Conservation (phyloP, 2,113 vertebrate species). For the Myocastor coypus region DNA sequence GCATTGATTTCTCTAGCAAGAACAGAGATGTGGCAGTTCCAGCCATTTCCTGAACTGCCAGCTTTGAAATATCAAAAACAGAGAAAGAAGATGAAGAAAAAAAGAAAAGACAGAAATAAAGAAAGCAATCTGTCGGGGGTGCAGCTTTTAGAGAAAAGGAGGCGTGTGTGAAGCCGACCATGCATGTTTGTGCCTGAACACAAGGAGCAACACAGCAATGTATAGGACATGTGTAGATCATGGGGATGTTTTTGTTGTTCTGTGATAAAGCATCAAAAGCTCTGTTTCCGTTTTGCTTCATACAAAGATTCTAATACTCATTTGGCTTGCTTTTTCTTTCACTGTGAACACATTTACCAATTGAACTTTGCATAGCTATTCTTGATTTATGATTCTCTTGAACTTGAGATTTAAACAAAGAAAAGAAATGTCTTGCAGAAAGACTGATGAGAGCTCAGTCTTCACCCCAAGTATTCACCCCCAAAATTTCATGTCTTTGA, state of each 20-base stretch:
- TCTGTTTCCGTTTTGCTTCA: slow-evolving; percentile 94
- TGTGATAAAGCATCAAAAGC: slow-evolving; percentile 95
- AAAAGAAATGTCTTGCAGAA: slow-evolving; percentile 73
- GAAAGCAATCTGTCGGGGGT: slow-evolving; percentile 52
- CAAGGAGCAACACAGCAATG: slow-evolving; percentile 82
- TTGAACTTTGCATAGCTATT: slow-evolving; percentile 92
- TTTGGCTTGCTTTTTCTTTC: slow-evolving; percentile 90
- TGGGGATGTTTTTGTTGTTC: slow-evolving; percentile 90
- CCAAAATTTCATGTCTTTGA: not conserved
- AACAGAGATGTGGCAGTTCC: slow-evolving; percentile 99
- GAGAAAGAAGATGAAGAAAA: slow-evolving; percentile 82
- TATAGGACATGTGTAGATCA: slow-evolving; percentile 82
- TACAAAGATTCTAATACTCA: slow-evolving; percentile 93
- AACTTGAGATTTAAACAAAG: slow-evolving; percentile 96
- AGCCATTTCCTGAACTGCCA: slow-evolving; percentile 99
- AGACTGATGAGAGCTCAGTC: not conserved
- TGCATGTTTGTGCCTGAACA: not conserved
- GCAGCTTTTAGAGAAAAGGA: slow-evolving; percentile 96
- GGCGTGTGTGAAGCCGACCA: slow-evolving; percentile 90
- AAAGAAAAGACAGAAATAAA: slow-evolving; percentile 89
- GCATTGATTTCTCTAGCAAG: slow-evolving; percentile 99
- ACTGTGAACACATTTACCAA: slow-evolving; percentile 90
- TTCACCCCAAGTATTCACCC: not conserved
- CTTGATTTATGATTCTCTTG: slow-evolving; percentile 92
- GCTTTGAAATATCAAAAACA: slow-evolving; percentile 99